Evolutionary conservation across 2,888 invertebrate species (phyloP).

Genomic region (Hydrotaea cyrtoneurina): DNA sequence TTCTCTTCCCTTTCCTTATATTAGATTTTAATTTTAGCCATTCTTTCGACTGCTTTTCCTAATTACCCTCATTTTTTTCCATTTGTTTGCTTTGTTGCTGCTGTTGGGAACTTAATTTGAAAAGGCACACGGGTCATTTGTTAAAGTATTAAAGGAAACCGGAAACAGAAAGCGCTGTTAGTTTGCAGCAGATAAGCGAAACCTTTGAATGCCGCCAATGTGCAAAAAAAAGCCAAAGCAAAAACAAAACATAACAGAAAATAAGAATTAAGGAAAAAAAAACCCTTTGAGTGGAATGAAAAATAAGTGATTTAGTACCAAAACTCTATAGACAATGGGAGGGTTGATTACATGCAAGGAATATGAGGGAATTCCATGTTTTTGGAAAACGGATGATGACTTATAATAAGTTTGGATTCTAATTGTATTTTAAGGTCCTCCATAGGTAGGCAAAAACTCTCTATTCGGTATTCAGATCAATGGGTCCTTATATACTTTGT

Average conservation of each 20-base stretch:
- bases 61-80: slow-evolving; percentile 4
- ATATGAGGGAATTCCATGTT: no score
- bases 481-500: no score
- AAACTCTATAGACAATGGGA: not conserved
- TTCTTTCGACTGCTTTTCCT: not conserved
- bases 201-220: slow-evolving; percentile 28
- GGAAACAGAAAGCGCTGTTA: slow-evolving; percentile 58
- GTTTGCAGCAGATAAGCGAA: slow-evolving; percentile 48
- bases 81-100: not conserved
- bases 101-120: not conserved
- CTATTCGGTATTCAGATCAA: no score
- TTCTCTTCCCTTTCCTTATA: not conserved
- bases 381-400: no score
- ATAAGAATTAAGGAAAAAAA: not conserved
- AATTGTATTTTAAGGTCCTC: no score
- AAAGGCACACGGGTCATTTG: slow-evolving; percentile 47
- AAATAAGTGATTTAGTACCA: slow-evolving; percentile 3
- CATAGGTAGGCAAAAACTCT: no score
- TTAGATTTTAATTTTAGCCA: not conserved
- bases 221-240: not conserved
- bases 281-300: not conserved
- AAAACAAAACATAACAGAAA: not conserved
- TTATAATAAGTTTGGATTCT: no score
- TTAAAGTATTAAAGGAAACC: slow-evolving; percentile 57
- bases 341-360: not conserved